These are phyloP conservation scores for Sinohyriopsis cumingii DNA, from an alignment of 2,888 invertebrate species.

Conservation along the genomic window DNA sequence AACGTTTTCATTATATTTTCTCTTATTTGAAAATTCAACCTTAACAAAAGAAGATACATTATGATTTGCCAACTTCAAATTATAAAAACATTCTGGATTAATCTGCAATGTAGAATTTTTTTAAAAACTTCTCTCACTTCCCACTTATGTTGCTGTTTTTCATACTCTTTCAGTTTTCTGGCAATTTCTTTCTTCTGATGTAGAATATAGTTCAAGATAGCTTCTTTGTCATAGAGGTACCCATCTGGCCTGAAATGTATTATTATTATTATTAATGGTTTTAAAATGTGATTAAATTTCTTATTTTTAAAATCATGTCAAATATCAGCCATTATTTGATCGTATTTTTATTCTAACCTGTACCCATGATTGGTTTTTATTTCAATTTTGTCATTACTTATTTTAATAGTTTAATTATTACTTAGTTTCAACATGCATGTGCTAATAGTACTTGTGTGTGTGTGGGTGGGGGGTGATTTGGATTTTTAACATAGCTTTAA, in stretches of 20 bases:
- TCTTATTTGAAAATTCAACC: not conserved
- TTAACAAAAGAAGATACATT: not conserved
- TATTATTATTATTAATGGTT: not conserved
- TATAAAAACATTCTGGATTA: not conserved
- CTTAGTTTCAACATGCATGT: no score
- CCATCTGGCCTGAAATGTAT: slow-evolving; percentile 82
- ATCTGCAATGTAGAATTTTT: not conserved
- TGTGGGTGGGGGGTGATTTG: no score
- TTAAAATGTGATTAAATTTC: not conserved
- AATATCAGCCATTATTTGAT: no score
- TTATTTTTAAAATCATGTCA: no score
- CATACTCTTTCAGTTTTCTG: slow-evolving; percentile 91
- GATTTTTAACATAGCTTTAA: no score
- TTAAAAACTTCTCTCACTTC: slow-evolving; percentile 72
- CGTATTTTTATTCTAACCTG: no score
- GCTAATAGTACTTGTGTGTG: no score
- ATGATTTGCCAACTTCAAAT: not conserved
- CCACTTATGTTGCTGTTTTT: slow-evolving; percentile 86
- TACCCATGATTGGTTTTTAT: no score
- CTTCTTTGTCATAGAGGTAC: slow-evolving; percentile 96
- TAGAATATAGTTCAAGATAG: slow-evolving; percentile 94
- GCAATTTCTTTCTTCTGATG: slow-evolving; percentile 94
- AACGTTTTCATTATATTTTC: no score
- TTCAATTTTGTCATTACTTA: no score
- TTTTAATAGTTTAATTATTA: no score